A percentile compares a stretch with the other conserved stretches of the same genome.
Evolutionary conservation across 2,888 invertebrate species (phyloP).

Genomic region (Xanthorhoe spadicearia): DNA sequence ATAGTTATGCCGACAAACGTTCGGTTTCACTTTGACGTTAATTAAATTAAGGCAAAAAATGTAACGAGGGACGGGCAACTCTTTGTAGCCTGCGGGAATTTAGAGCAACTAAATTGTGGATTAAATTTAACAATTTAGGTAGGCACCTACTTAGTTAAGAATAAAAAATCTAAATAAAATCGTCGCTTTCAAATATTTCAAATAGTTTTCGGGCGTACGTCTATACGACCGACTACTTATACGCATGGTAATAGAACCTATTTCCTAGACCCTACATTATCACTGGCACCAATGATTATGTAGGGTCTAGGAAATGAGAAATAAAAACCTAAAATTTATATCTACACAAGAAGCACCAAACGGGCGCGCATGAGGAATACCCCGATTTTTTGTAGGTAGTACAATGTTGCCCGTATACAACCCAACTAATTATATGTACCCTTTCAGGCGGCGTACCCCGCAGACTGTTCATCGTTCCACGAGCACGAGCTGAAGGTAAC

Average conservation of each 20-base stretch:
- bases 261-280: too few relatives aligned
- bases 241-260: too few relatives aligned
- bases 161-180: too few relatives aligned
- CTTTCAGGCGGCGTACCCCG: conserved; percentile 87
- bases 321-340: too few relatives aligned
- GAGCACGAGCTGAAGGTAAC: conserved; percentile 92
- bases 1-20: conserved; percentile 13
- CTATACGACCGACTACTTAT: too few relatives aligned
- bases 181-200: too few relatives aligned
- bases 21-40: conserved; percentile 24
- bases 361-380: too few relatives aligned
- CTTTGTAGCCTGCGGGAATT: not conserved
- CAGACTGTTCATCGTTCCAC: conserved; percentile 91
- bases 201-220: too few relatives aligned
- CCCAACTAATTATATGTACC: conserved; percentile 31
- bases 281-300: too few relatives aligned
- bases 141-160: not conserved
- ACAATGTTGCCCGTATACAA: conserved; percentile 1
- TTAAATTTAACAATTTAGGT: not conserved
- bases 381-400: not conserved
- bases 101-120: not conserved
- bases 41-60: conserved; percentile 21
- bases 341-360: too few relatives aligned
- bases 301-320: too few relatives aligned
- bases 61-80: conserved; percentile 12